These are phyloP conservation scores for Takifugu rubripes DNA, from an alignment of 2,797 vertebrate genomes.

Conservation along the genomic window DNA sequence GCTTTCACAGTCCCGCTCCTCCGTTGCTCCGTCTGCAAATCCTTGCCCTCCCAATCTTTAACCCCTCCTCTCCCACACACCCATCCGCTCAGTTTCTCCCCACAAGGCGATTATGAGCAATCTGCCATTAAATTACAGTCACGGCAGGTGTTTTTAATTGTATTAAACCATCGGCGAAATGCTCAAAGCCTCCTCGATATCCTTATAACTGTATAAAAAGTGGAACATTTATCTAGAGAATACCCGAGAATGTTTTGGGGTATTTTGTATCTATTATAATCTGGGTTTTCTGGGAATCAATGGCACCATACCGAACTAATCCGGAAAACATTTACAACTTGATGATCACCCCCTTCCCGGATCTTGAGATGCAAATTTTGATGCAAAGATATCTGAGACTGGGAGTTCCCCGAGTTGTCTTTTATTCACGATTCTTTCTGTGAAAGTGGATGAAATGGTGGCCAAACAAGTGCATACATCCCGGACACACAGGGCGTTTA, in stretches of 20 bases:
- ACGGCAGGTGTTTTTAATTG: background rate
- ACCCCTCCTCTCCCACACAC: constrained; percentile 59
- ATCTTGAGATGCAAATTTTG: too few relatives aligned
- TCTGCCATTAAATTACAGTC: background rate
- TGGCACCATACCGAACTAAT: too few relatives aligned
- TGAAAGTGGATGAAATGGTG: constrained; percentile 20
- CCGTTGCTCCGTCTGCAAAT: constrained; percentile 50
- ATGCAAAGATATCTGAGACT: too few relatives aligned
- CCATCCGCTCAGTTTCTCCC: constrained; percentile 30
- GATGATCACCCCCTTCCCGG: too few relatives aligned
- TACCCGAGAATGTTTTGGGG: too few relatives aligned
- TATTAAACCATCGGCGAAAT: background rate
- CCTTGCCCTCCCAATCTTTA: constrained; percentile 58
- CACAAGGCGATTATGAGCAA: background rate
- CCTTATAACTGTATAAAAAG: too few relatives aligned
- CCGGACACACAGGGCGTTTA: background rate
- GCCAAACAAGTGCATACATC: background rate
- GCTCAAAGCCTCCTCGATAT: background rate
- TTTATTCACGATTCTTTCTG: constrained; percentile 8
- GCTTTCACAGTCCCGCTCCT: constrained; percentile 71
- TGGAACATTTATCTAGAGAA: too few relatives aligned
- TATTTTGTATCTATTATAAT: too few relatives aligned
- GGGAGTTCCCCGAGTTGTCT: background rate
- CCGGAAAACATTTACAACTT: too few relatives aligned
- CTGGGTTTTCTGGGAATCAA: too few relatives aligned